phyloP scores from a whole-genome alignment of 2,797 vertebrate genomes.

The Lagocephalus sceleratus region DNA sequence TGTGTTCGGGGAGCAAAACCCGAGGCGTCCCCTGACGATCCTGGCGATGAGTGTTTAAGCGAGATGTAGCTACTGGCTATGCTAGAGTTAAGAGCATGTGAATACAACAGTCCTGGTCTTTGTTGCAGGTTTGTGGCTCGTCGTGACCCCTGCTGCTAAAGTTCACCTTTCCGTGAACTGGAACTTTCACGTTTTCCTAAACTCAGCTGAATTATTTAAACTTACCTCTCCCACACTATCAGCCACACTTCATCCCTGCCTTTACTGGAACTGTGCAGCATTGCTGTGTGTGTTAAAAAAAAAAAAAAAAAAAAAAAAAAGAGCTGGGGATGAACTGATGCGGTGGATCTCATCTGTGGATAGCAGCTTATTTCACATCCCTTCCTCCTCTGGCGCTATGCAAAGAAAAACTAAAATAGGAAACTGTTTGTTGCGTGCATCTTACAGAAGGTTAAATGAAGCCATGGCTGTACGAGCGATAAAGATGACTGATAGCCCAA shows the following conservation, averaged over 20 bases:
- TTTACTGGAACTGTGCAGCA: too few relatives aligned
- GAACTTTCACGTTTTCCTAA: too few relatives aligned
- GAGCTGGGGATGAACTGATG: not conserved
- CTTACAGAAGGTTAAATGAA: slow-evolving; percentile 1
- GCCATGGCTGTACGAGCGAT: slow-evolving; percentile 3
- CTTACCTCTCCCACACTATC: too few relatives aligned
- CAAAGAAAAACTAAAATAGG: not conserved
- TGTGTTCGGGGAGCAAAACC: slow-evolving; percentile 4
- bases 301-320: too few relatives aligned
- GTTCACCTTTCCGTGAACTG: too few relatives aligned
- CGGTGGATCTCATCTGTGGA: not conserved
- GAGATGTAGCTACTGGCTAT: not conserved
- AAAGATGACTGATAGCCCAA: slow-evolving; percentile 1
- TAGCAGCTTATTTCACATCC: not conserved
- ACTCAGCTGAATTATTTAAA: too few relatives aligned
- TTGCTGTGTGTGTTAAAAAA: too few relatives aligned
- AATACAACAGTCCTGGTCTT: too few relatives aligned
- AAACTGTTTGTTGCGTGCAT: slow-evolving; percentile 1
- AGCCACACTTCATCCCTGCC: too few relatives aligned
- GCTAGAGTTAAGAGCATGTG: too few relatives aligned
- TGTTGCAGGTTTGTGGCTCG: too few relatives aligned
- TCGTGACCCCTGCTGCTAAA: too few relatives aligned
- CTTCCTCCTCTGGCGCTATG: not conserved
- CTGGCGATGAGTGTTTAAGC: slow-evolving; percentile 2
- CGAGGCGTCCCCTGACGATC: slow-evolving; percentile 10